Evolutionary conservation across 2,113 vertebrate species (phyloP).

Genomic region (Myocastor coypus): DNA sequence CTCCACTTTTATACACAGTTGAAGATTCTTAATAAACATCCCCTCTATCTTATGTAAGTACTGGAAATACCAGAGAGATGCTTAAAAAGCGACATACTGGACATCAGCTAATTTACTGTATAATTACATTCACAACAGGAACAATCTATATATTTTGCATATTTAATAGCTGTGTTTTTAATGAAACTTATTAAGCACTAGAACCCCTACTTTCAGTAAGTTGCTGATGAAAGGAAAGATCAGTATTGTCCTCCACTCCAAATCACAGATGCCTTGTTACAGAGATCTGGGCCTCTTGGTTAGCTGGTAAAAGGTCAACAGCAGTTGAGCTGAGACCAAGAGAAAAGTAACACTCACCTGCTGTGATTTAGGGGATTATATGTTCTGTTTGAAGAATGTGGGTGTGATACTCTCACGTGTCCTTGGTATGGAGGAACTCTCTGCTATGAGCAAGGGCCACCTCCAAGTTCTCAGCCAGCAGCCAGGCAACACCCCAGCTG

Average conservation of each 20-base stretch:
- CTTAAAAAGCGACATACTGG: slow-evolving; percentile 83
- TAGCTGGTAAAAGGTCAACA: neutral
- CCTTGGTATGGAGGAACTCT: accelerated
- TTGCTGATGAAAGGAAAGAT: neutral
- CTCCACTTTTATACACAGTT: slow-evolving; percentile 87
- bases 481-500: accelerated
- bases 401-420: accelerated
- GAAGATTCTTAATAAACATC: slow-evolving; percentile 91
- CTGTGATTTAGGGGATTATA: neutral
- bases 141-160: slow-evolving; percentile 50
- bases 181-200: slow-evolving; percentile 72
- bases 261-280: neutral
- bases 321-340: neutral
- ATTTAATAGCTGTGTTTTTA: slow-evolving; percentile 76
- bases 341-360: neutral
- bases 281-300: neutral
- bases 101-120: slow-evolving; percentile 82
- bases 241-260: accelerated
- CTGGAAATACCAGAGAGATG: slow-evolving; percentile 81
- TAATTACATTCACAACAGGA: slow-evolving; percentile 80
- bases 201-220: slow-evolving; percentile 59
- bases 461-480: neutral
- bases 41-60: slow-evolving; percentile 84
- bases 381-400: neutral
- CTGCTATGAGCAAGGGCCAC: accelerated